Percentiles rank a stretch among this genome's conserved stretches.
Conservation (phyloP, 2,888 invertebrate species). For the Chloroclystis v-ata region DNA sequence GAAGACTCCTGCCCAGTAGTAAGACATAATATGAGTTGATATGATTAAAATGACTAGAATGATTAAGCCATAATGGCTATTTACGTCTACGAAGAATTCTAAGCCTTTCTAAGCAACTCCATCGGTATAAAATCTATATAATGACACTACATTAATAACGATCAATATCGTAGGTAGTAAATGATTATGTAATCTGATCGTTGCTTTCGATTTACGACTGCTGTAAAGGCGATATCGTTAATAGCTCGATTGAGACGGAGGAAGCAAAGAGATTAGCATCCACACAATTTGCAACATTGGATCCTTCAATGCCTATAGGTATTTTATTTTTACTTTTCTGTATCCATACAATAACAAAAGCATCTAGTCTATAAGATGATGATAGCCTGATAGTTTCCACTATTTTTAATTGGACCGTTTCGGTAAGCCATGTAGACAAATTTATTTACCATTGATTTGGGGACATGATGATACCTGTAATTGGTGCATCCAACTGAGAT, state of each 20-base stretch:
- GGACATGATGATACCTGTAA: not conserved
- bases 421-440: no score
- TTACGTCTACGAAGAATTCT: constrained; percentile 42
- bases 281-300: not conserved
- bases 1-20: no score
- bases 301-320: no score
- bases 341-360: no score
- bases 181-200: constrained; percentile 16
- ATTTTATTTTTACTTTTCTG: no score
- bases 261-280: not conserved
- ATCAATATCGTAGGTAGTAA: constrained; percentile 38
- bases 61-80: constrained; percentile 35
- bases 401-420: no score
- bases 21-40: no score
- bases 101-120: constrained; percentile 42
- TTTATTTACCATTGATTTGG: no score
- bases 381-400: no score
- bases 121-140: constrained; percentile 44
- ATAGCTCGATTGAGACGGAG: constrained; percentile 3
- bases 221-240: constrained; percentile 9
- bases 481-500: constrained; percentile 47
- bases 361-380: no score
- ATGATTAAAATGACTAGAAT: no score
- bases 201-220: constrained; percentile 10
- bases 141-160: constrained; percentile 36